Base-by-base conservation (phyloP, 1,140 invertebrate genomes). In the Harlomillsia oculata region DNA sequence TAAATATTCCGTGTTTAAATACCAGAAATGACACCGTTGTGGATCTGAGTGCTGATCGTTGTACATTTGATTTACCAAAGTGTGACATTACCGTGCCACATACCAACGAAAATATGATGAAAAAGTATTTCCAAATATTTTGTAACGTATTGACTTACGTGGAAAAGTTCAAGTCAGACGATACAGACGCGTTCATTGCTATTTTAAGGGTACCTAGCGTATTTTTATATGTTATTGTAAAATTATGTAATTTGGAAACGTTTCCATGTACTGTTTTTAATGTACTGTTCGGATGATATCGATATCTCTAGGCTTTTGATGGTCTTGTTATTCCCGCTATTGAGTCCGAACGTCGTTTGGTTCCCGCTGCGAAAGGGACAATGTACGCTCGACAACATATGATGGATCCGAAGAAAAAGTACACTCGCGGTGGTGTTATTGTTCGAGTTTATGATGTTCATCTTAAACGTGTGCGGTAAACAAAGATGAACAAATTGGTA, bases 141-240 rank as follows among this genome's bases (percentile, higher is more conserved):
- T 46, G n/a, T 6, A 28, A 39, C 20, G 26, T 60, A 3, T 25
- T 49, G 32, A 46, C 21, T 1, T 65, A 65, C 36, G 43, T 65
- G 26, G 59, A 65, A 41, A 60, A 56, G 26, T 62, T 57, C 53
- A 65, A 65, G 48, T 82, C 84, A 69, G 85, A 88, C 68, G 83
- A 90, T 68, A 87, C 82, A 0, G 84, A 84, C 65, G 80, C 82
- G 56, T 74, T 87, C 23, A 74, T 75, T 56, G 69, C 71, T 55
- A 68, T 89, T 20, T 76, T 83, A 44, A 69, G 69, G 62, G 77
- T 77, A 69, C 67, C 66, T 30, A n/a, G 39, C n/a, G n/a, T n/a
- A n/a, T n/a, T n/a, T 46, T 36, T 64, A 56, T 43, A 25, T 21
- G 29, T 14, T 44, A 28, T 9, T 34, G 0, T 39, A 39, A 49